These are phyloP conservation scores for Cheilosia vernalis DNA, from an alignment of 2,888 invertebrate species.

Conservation along the genomic window DNA sequence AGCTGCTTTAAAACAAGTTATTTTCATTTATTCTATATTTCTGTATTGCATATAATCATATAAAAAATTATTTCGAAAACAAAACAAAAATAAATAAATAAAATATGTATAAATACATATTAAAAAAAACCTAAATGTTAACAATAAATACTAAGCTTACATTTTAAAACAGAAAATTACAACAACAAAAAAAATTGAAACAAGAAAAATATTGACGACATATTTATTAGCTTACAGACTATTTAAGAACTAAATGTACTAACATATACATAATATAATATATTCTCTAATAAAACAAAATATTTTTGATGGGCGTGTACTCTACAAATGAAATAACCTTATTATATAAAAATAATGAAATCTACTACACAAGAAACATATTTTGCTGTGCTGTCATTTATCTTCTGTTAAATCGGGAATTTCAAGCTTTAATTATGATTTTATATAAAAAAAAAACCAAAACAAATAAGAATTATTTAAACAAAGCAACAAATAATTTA, in stretches of 20 bases:
- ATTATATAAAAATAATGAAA: constrained; percentile 11
- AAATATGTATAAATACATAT: constrained; percentile 23
- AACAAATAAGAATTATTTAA: constrained; percentile 14
- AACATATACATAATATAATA: constrained; percentile 11
- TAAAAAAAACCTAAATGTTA: constrained; percentile 53
- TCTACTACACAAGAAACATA: constrained; percentile 50
- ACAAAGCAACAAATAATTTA: constrained; percentile 31
- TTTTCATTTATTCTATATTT: neutral
- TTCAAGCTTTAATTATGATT: constrained; percentile 72
- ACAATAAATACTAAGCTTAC: constrained; percentile 68
- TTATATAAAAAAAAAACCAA: constrained; percentile 43
- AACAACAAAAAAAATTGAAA: neutral
- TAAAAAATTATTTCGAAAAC: neutral
- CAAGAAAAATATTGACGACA: constrained; percentile 13
- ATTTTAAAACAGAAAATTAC: constrained; percentile 11
- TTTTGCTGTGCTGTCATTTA: constrained; percentile 71
- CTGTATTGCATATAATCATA: constrained; percentile 23
- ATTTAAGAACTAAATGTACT: constrained; percentile 34
- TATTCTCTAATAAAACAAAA: constrained; percentile 51
- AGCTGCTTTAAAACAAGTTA: constrained; percentile 9
- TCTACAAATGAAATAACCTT: constrained; percentile 51
- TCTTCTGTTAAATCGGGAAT: constrained; percentile 63
- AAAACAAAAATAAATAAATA: constrained; percentile 8
- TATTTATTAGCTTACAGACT: constrained; percentile 65
- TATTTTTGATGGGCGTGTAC: constrained; percentile 75